Conservation (phyloP, 2,888 invertebrate species). For the Platycheirus rosarum region DNA sequence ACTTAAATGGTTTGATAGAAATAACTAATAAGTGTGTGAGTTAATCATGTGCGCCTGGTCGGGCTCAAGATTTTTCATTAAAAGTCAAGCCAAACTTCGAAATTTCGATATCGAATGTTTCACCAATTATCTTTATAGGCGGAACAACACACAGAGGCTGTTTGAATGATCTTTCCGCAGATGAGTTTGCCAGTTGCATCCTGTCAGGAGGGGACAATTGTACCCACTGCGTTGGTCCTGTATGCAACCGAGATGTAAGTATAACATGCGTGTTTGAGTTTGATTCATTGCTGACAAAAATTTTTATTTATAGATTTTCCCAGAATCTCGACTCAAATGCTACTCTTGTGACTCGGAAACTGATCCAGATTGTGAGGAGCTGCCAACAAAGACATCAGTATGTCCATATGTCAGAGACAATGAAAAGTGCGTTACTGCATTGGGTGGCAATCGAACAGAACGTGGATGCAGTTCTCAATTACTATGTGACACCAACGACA, state of each 20-base stretch:
- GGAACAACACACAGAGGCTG: constrained; percentile 79
- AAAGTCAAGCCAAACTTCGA: too few relatives aligned
- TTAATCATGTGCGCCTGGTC: too few relatives aligned
- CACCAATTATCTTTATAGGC: constrained; percentile 75
- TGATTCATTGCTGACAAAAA: not conserved
- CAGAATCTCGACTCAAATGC: constrained; percentile 78
- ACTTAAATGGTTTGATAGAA: too few relatives aligned
- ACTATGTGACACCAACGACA: constrained; percentile 76
- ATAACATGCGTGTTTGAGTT: too few relatives aligned
- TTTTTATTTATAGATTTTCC: constrained; percentile 77
- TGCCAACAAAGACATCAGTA: constrained; percentile 74
- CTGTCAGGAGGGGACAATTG: constrained; percentile 77
- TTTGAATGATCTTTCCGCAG: constrained; percentile 75
- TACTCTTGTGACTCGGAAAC: constrained; percentile 77
- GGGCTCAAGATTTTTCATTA: too few relatives aligned
- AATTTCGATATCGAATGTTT: too few relatives aligned
- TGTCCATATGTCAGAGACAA: constrained; percentile 76
- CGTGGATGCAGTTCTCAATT: constrained; percentile 79
- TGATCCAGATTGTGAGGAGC: constrained; percentile 78
- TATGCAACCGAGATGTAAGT: constrained; percentile 79
- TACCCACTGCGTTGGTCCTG: constrained; percentile 75
- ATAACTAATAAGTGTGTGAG: too few relatives aligned
- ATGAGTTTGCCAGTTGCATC: constrained; percentile 77
- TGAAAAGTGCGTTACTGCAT: constrained; percentile 77
- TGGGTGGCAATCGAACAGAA: constrained; percentile 76